These are phyloP conservation scores for Cephalotes varians DNA, from an alignment of 2,888 invertebrate genomes.

Conservation along the genomic window DNA sequence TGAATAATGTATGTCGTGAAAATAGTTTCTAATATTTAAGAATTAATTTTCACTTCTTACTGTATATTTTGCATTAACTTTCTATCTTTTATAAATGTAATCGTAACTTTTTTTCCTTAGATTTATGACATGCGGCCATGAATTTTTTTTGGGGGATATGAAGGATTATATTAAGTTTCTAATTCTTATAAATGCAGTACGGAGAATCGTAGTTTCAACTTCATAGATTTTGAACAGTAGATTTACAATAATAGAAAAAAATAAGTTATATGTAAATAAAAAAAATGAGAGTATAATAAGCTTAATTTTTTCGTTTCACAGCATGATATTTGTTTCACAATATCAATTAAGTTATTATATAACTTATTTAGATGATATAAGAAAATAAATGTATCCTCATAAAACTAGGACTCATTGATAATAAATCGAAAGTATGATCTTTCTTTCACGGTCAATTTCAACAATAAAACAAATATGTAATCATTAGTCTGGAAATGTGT, in stretches of 20 bases:
- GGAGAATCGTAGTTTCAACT: neutral
- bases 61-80: neutral
- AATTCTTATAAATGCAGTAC: neutral
- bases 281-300: too few species aligned
- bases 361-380: too few species aligned
- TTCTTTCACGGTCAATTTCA: too few species aligned
- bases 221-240: neutral
- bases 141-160: neutral
- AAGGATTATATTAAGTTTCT: neutral
- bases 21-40: neutral
- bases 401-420: too few species aligned
- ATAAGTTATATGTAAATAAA: too few species aligned
- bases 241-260: neutral
- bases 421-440: too few species aligned
- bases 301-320: too few species aligned
- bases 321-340: too few species aligned
- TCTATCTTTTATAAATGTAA: neutral
- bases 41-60: neutral
- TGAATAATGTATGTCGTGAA: neutral
- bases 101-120: neutral
- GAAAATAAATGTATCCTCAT: too few species aligned
- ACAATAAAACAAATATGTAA: too few species aligned
- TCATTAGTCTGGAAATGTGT: too few species aligned
- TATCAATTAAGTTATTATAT: too few species aligned
- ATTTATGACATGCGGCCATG: neutral